A percentile compares a stretch with the other conserved stretches of the same genome.
Conservation (phyloP, 2,113 vertebrate species). For the Phylloscopus trochilus region DNA sequence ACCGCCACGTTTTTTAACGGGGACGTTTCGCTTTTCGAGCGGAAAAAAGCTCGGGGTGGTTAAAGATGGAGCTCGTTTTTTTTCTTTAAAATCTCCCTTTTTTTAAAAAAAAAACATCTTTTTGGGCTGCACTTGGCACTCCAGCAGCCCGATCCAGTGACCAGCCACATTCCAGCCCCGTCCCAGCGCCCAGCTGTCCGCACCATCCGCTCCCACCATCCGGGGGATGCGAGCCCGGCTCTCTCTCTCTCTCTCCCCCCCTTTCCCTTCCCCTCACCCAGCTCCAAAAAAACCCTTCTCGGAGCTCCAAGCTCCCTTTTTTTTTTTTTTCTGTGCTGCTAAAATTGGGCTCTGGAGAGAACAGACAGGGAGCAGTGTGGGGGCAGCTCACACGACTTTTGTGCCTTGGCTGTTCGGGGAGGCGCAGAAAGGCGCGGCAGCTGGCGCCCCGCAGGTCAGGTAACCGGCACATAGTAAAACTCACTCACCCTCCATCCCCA, state of each 20-base stretch:
- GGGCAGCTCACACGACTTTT: constrained; percentile 40
- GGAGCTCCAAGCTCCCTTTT: constrained; percentile 1
- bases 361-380: neutral
- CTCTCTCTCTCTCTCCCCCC: neutral
- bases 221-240: neutral
- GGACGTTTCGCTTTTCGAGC: neutral
- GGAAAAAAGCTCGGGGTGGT: neutral
- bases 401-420: neutral
- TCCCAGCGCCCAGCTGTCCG: neutral
- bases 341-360: constrained; percentile 27
- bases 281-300: neutral
- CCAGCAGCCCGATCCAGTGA: accelerated
- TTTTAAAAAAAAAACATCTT: neutral
- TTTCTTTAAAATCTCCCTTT: neutral
- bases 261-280: too few species aligned
- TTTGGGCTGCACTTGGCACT: neutral
- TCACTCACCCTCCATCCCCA: neutral
- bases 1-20: neutral
- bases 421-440: constrained; percentile 42
- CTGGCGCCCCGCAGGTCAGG: constrained; percentile 54
- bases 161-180: neutral
- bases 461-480: neutral
- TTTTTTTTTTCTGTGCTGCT: neutral
- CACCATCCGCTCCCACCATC: constrained; percentile 20
- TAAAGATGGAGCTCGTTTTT: neutral